Conservation (phyloP, 2,888 invertebrate genomes). For the Drosophila maculinotata region DNA sequence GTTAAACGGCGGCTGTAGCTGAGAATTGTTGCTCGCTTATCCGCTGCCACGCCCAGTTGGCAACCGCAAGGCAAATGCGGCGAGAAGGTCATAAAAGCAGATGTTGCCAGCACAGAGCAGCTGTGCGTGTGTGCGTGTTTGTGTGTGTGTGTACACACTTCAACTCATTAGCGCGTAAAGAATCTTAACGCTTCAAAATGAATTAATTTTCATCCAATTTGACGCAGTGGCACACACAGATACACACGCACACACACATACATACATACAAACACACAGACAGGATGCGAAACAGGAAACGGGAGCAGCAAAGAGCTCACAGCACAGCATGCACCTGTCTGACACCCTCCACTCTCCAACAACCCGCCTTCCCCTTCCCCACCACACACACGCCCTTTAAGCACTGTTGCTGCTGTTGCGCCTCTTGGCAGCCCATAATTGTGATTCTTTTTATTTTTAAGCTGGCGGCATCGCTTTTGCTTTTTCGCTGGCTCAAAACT, state of each 20-base stretch:
- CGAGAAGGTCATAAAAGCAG: constrained; percentile 42
- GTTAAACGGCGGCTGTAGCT: constrained; percentile 3
- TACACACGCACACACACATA: background rate
- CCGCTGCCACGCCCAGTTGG: constrained; percentile 33
- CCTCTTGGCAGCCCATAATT: constrained; percentile 47
- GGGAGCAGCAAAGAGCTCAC: constrained; percentile 22
- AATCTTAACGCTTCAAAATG: constrained; percentile 75
- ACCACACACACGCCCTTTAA: background rate
- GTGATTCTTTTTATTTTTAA: constrained; percentile 54
- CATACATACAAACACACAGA: background rate
- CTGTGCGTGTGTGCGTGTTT: constrained; percentile 4
- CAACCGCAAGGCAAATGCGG: constrained; percentile 34
- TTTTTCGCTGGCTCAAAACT: constrained; percentile 38
- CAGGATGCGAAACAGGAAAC: constrained; percentile 1
- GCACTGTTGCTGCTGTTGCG: constrained; percentile 12
- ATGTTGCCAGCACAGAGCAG: constrained; percentile 45
- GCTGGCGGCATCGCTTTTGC: constrained; percentile 21
- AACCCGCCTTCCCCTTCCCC: background rate
- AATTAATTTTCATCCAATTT: constrained; percentile 79
- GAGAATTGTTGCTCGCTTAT: constrained; percentile 19
- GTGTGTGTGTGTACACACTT: constrained; percentile 49
- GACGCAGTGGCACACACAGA: constrained; percentile 54
- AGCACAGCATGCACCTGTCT: constrained; percentile 65
- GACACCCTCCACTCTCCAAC: too few relatives aligned
- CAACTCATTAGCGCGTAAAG: constrained; percentile 74